Base-by-base conservation (phyloP, 2,797 vertebrate species). In the Eospalax fontanierii region DNA sequence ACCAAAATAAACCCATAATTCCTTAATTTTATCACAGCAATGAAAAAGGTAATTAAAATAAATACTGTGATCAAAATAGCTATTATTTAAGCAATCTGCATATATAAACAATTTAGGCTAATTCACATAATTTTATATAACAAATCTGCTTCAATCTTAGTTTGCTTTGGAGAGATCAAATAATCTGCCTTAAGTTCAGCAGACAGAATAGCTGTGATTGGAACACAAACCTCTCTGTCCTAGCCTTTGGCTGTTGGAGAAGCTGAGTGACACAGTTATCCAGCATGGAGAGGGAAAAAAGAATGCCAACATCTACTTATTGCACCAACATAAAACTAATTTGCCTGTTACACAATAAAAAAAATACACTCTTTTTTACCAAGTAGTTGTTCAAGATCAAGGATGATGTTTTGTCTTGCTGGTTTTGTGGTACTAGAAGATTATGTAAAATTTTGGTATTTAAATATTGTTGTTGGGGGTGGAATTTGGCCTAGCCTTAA, bases 391-490 rank as follows among this genome's bases (percentile, higher is more conserved):
- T 81, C 79, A 4, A 73, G 70, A 10, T 40, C 35, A 73, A 73
- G 21, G 21, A 21, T 35, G 68, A 19, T 19, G 16, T 22, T 73
- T 73, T 2, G 21, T 40, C 61, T 10, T 54, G 61, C 3, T 21
- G 19, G 61, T 24, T 40, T 40, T 40, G 71, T 40, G 38, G 21
- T 24, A 9, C 22, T 24, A 54, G 22, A 24, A 38, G 38, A 26
- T 43, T 54, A 94, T 75, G 63, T 28, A 79, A 95, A 85, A 30
- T 68, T 70, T 91, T 95, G 57, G 90, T 94, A 22, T 95, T 90
- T 89, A 94, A 84, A 83, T 93, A 82, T 38, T 18, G 35, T 11
- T 28, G 35, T 2, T 4, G 12, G 38, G 59, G 26, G 6, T 14
- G 3, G 14, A 40, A 43, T 92, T 83, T 92, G 61, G 78, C 87